phyloP scores from a whole-genome alignment of 1,140 invertebrate genomes.

The Heliothis virescens region DNA sequence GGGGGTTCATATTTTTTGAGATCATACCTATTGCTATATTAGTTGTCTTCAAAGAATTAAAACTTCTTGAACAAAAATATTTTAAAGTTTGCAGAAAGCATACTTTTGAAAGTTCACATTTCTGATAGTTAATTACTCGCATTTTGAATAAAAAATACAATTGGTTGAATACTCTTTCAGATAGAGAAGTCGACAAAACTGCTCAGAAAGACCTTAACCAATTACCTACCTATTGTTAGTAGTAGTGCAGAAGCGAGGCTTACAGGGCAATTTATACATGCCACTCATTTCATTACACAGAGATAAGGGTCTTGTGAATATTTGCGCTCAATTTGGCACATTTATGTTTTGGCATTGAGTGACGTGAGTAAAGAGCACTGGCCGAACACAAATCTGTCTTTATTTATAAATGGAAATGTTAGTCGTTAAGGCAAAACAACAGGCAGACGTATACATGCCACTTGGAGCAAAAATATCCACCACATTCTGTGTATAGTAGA shows the following conservation, averaged over 20 bases:
- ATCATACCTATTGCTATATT: neutral
- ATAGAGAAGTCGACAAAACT: neutral
- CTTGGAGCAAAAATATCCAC: neutral
- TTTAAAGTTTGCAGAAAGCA: neutral
- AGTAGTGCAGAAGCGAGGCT: conserved; percentile 50
- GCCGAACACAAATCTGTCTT: conserved; percentile 30
- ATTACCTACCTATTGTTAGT: conserved; percentile 59
- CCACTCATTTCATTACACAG: conserved; percentile 71
- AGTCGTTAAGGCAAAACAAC: neutral
- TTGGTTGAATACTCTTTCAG: too few relatives aligned
- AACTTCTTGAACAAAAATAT: neutral
- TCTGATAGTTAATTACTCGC: too few relatives aligned
- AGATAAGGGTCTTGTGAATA: conserved; percentile 72
- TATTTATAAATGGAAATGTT: conserved; percentile 10
- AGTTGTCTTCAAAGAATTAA: neutral
- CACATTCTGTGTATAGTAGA: neutral
- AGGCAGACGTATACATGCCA: neutral
- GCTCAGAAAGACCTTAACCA: conserved; percentile 42
- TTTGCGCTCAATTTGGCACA: conserved; percentile 66
- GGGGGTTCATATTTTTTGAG: neutral
- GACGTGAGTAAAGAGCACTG: conserved; percentile 25
- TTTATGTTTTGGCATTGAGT: conserved; percentile 58
- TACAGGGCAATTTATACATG: conserved; percentile 65
- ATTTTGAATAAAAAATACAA: too few relatives aligned
- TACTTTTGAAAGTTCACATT: too few relatives aligned